A percentile compares a stretch with the other conserved stretches of the same genome.
These are phyloP conservation scores for Scaptomyza polygonia DNA, from an alignment of 2,888 invertebrate genomes.

Conservation along the genomic window DNA sequence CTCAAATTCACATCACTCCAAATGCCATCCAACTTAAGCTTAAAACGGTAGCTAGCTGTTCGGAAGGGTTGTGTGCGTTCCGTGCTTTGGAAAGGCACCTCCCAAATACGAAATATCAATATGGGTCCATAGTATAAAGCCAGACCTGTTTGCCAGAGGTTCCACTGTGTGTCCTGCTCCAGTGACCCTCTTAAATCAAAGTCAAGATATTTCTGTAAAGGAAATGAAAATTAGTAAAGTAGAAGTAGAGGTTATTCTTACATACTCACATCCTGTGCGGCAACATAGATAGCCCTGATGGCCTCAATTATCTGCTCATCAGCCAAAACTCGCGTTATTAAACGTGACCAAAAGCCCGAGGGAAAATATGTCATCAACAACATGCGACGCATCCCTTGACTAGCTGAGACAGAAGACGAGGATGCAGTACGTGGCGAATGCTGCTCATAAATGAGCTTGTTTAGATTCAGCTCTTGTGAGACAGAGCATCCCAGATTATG, in stretches of 20 bases:
- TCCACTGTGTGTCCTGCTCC: conserved; percentile 90
- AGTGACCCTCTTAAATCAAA: conserved; percentile 81
- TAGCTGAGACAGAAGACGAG: conserved; percentile 17
- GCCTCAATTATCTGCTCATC: conserved; percentile 93
- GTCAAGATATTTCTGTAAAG: conserved; percentile 73
- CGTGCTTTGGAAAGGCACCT: conserved; percentile 87
- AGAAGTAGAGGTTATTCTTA: not conserved
- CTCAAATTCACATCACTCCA: conserved; percentile 94
- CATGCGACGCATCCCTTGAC: conserved; percentile 86
- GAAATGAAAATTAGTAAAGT: not conserved
- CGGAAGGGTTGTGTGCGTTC: conserved; percentile 85
- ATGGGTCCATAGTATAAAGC: conserved; percentile 93
- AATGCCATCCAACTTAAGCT: conserved; percentile 91
- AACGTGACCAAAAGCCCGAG: conserved; percentile 98
- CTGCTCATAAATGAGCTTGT: conserved; percentile 79
- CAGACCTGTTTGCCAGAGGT: conserved; percentile 96
- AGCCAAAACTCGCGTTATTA: conserved; percentile 95
- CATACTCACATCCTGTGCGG: conserved; percentile 88
- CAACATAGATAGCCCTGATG: conserved; percentile 88
- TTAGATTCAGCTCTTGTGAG: conserved; percentile 81
- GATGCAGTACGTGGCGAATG: conserved; percentile 33
- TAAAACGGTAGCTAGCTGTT: conserved; percentile 86
- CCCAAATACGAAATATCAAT: conserved; percentile 92
- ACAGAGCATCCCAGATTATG: conserved; percentile 79
- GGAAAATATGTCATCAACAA: conserved; percentile 98